These are phyloP conservation scores for Pristionchus pacificus DNA, from an alignment of 1,140 invertebrate genomes.

Conservation along the genomic window DNA sequence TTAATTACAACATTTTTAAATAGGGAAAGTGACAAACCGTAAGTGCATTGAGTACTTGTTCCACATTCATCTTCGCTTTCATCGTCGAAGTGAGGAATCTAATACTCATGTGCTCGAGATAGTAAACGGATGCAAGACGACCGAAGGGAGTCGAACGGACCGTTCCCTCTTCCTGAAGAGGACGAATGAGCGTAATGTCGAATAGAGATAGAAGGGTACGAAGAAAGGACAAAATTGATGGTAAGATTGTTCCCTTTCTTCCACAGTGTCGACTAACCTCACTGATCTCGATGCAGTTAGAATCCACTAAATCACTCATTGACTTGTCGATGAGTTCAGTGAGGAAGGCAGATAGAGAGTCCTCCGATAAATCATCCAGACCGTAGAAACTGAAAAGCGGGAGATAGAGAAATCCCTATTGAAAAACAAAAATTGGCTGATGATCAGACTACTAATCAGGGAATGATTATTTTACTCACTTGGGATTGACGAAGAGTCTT, in stretches of 20 bases:
- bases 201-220: too few species aligned
- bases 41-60: slow-evolving; percentile 76
- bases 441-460: slow-evolving; percentile 2
- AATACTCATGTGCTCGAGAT: slow-evolving; percentile 87
- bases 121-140: slow-evolving; percentile 90
- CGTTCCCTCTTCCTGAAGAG: slow-evolving; percentile 29
- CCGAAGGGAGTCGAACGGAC: slow-evolving; percentile 77
- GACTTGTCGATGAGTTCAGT: slow-evolving; percentile 73
- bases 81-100: slow-evolving; percentile 74
- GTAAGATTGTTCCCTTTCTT: too few species aligned
- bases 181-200: slow-evolving; percentile 4
- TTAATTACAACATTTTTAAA: too few species aligned
- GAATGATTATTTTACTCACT: slow-evolving; percentile 50
- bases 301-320: slow-evolving; percentile 69
- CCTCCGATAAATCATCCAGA: slow-evolving; percentile 72
- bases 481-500: slow-evolving; percentile 84
- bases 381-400: slow-evolving; percentile 69
- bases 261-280: too few species aligned
- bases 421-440: background rate
- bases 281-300: slow-evolving; percentile 71
- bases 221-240: too few species aligned
- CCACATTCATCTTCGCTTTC: slow-evolving; percentile 64
- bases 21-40: slow-evolving; percentile 46
- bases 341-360: slow-evolving; percentile 68
- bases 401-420: too few species aligned